These are phyloP conservation scores for Tortricodes alternella DNA, from an alignment of 2,888 invertebrate species.

Conservation along the genomic window DNA sequence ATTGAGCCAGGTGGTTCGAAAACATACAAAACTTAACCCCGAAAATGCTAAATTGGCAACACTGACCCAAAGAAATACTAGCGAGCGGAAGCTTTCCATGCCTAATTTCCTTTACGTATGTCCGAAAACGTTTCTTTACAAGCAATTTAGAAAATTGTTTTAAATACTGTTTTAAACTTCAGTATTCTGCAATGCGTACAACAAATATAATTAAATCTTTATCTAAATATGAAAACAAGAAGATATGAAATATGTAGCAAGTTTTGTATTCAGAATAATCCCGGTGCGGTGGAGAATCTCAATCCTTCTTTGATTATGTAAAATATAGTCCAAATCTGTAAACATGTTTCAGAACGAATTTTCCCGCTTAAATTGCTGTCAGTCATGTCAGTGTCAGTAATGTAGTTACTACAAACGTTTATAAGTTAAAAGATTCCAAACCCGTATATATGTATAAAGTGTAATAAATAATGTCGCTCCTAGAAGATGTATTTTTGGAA, in stretches of 20 bases:
- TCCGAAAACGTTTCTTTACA: not conserved
- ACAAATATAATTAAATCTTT: too few relatives aligned
- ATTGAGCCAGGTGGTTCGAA: too few relatives aligned
- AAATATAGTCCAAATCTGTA: too few relatives aligned
- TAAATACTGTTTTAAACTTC: not conserved
- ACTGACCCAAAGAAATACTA: not conserved
- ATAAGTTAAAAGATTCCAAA: too few relatives aligned
- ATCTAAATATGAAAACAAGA: too few relatives aligned
- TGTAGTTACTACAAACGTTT: too few relatives aligned
- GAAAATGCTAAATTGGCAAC: not conserved
- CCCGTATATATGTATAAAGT: constrained; percentile 2
- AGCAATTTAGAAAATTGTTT: not conserved
- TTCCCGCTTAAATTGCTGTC: constrained; percentile 2
- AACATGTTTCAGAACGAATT: not conserved
- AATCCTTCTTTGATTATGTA: too few relatives aligned
- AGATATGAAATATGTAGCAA: too few relatives aligned
- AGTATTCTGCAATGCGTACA: too few relatives aligned
- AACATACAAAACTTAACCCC: not conserved
- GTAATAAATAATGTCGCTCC: constrained; percentile 56
- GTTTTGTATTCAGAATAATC: too few relatives aligned
- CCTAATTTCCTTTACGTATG: constrained; percentile 4
- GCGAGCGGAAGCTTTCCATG: constrained; percentile 16
- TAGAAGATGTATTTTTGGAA: constrained; percentile 73
- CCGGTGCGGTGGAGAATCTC: too few relatives aligned
- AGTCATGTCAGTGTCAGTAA: not conserved